Evolutionary conservation across 2,888 invertebrate species (phyloP).

Genomic region (Drosophila prolongata): DNA sequence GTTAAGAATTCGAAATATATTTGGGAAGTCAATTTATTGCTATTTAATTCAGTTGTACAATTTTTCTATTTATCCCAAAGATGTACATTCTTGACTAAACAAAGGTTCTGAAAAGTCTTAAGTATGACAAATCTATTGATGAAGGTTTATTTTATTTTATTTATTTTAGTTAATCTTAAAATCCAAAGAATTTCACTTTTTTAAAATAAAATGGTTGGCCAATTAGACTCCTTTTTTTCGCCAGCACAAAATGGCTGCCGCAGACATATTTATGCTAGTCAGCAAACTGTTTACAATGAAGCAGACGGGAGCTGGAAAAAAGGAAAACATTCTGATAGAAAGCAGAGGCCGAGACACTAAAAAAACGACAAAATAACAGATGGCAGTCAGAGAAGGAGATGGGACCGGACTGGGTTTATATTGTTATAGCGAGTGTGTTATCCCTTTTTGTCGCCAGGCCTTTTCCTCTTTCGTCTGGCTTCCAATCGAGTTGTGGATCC

Average conservation of each 20-base stretch:
- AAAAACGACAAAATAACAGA: conserved; percentile 25
- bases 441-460: conserved; percentile 26
- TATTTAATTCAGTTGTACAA: background rate
- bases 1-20: conserved; percentile 14
- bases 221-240: conserved; percentile 62
- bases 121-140: no score
- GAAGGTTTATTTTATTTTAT: background rate
- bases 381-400: conserved; percentile 26
- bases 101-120: no score
- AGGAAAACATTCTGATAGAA: conserved; percentile 17
- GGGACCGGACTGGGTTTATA: conserved; percentile 34
- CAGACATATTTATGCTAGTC: conserved; percentile 67
- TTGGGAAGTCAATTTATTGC: conserved; percentile 10
- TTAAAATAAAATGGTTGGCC: conserved; percentile 17
- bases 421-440: conserved; percentile 43
- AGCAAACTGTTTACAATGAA: conserved; percentile 58
- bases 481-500: conserved; percentile 17
- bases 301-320: conserved; percentile 19
- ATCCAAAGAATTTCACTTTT: no score
- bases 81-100: no score
- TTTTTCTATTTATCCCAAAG: no score
- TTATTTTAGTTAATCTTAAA: background rate
- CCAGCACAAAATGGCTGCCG: conserved; percentile 56
- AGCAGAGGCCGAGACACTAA: conserved; percentile 17
- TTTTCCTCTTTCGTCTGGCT: conserved; percentile 11